Evolutionary conservation across 2,888 invertebrate genomes (phyloP), one percentile per base, ranked within the genome.

Genomic region (Lordiphosa andalusiaca): DNA sequence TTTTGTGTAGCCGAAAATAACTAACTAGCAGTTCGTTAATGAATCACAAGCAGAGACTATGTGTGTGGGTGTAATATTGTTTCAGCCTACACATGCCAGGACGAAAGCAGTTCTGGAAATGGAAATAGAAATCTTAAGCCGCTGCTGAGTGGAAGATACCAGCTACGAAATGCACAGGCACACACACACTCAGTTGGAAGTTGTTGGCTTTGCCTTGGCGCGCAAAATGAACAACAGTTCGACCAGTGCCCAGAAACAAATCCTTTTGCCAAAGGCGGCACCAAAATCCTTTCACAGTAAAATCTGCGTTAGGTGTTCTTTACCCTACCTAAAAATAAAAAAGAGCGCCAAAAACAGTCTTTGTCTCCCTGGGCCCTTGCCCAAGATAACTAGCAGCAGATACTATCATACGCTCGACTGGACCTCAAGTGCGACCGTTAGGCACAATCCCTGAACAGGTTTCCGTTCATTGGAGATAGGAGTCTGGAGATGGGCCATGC

Each of bases 1-100:
- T 70, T 64, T 64, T 53, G 46, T 13, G 16, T 50, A 39, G 36
- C 30, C 23, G 30, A 46, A 42, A 66, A 80, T 57, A 71, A 73
- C 67, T 76, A 80, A 76, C 81, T 78, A 74, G 82, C 63, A 64
- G 63, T 59, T 68, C 40, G 72, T 57, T 78, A 78, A 81, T 78
- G 82, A 78, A 78, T 81, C 72, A 73, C 57, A 69, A 67, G 67
- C 72, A 74, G 63, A 57, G 49, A 10, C n/a, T 65, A 13, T 68
- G 16, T 60, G 1, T 42, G 48, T 12, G 41, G 67, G 39, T 69
- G 67, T 67, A 68, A 61, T 77, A 73, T 80, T 77, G 65, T 80
- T 67, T 69, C 66, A 76, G 73, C 69, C 72, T 33, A 53, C 76
- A 66, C 71, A 77, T 71, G 73, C 77, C 67, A 65, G 41, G 19